Conservation (phyloP, 2,888 invertebrate genomes). For the Esperia sulphurella region DNA sequence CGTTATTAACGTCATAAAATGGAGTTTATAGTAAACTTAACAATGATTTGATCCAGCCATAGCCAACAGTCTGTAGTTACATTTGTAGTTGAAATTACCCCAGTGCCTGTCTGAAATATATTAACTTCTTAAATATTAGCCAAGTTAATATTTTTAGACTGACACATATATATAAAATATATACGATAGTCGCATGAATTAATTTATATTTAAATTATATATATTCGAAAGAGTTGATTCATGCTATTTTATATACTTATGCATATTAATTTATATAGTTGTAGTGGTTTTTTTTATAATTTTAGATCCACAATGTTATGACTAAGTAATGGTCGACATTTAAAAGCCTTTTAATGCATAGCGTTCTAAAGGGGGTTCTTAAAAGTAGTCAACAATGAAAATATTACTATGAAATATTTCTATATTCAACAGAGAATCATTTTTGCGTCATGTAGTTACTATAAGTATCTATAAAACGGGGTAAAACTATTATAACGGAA, state of each 20-base stretch:
- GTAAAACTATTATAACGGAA: constrained; percentile 56
- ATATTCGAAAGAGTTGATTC: constrained; percentile 30
- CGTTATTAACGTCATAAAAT: too few relatives aligned
- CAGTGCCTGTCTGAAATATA: constrained; percentile 1
- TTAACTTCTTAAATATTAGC: constrained; percentile 6
- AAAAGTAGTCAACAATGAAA: constrained; percentile 75
- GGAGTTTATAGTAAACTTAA: too few relatives aligned
- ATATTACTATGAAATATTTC: constrained; percentile 58
- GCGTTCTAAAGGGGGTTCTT: constrained; percentile 56
- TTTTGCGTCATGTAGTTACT: constrained; percentile 39
- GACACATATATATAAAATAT: constrained; percentile 42
- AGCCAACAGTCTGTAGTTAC: too few relatives aligned
- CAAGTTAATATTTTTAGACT: constrained; percentile 24
- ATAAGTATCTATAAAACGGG: constrained; percentile 50
- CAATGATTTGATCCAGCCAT: too few relatives aligned
- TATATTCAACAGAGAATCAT: constrained; percentile 48
- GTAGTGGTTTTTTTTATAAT: constrained; percentile 24
- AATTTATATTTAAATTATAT: constrained; percentile 5
- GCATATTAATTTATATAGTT: constrained; percentile 14
- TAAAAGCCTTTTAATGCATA: constrained; percentile 29
- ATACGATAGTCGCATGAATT: constrained; percentile 30
- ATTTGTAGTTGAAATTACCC: neutral
- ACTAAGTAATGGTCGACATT: constrained; percentile 45
- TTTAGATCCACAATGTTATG: constrained; percentile 21
- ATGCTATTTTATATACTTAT: constrained; percentile 23